Evolutionary conservation across 2,797 vertebrate species (phyloP), one percentile per base, ranked within the genome.

Genomic region (Scomberomorus guttatus): DNA sequence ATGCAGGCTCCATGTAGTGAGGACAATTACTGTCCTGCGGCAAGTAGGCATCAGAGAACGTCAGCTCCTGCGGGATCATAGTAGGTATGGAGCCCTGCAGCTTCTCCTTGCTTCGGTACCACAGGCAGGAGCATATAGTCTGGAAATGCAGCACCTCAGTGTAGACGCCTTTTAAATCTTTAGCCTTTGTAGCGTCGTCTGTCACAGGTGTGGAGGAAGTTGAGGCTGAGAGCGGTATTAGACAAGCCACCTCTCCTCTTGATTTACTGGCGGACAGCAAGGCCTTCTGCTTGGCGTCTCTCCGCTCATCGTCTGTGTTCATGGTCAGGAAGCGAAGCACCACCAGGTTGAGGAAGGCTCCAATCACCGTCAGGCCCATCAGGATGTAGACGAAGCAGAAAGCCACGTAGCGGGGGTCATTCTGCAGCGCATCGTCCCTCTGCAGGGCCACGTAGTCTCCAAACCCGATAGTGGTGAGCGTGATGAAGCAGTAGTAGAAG

Each of bases 341-440:
- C 88, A 99, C 98, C 69, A 99, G 94, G 93, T 99, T 99, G 71
- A 99, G 97, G 92, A 99, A 99, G 17, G 98, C 98, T 54, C 98
- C 98, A 2, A 99, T 97, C 91, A 99, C 98, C 0, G 98, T 99
- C 85, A 99, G 94, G 48, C 98, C 98, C 0, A 94, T 96, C 79
- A 99, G 94, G 95, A 99, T 99, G 95, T 99, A 99, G 76, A 98
- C 96, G 52, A 99, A 99, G 95, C 98, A 99, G 95, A 99, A 99
- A 80, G 97, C 97, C 93, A 99, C 98, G 2, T 99, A 99, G 56
- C 97, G 96, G 0, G 97, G 98, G 89, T 98, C 96, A 13, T 95
- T 98, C 92, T 99, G 98, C 79, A 99, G 95, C 0, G 98, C 96
- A 24, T 97, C 94, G 77, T 99, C 97, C 94, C 97, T 97, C 95